Conservation (phyloP, 2,888 invertebrate species). For the Stegana nigrithorax region DNA sequence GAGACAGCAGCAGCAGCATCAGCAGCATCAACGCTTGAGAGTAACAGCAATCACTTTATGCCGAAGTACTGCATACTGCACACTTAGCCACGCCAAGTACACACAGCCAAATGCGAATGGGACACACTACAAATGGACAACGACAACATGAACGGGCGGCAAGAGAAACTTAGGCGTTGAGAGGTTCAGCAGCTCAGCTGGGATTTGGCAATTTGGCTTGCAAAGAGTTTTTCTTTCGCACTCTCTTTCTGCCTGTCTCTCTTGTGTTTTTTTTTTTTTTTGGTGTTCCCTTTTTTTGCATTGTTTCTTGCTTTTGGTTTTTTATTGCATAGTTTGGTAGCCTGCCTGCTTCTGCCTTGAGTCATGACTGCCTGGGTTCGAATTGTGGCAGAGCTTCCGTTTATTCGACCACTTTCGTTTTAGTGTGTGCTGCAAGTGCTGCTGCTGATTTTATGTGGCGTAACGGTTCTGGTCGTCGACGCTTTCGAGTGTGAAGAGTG, state of each 20-base stretch:
- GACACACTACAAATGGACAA: background rate
- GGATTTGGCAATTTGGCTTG: slow-evolving; percentile 17
- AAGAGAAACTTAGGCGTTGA: background rate
- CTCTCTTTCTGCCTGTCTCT: background rate
- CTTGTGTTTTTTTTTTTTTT: background rate
- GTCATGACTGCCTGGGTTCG: background rate
- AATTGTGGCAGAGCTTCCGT: background rate
- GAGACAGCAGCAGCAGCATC: too few species aligned
- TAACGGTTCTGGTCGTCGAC: slow-evolving; percentile 37
- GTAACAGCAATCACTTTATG: background rate
- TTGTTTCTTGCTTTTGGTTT: background rate
- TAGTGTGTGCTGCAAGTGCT: background rate
- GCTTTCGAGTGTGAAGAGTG: slow-evolving; percentile 31
- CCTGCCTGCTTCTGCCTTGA: too few species aligned
- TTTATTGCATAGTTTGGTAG: background rate
- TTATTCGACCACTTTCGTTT: background rate
- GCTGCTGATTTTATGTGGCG: slow-evolving; percentile 26
- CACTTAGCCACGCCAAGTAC: background rate
- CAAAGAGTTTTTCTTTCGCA: background rate
- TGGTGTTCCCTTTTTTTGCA: background rate
- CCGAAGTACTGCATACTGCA: background rate
- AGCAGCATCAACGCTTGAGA: background rate
- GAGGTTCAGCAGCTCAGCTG: slow-evolving; percentile 2
- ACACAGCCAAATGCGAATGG: background rate
- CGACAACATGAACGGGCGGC: background rate